These are phyloP conservation scores for Seriola aureovittata DNA, from an alignment of 2,113 vertebrate species.

Conservation along the genomic window DNA sequence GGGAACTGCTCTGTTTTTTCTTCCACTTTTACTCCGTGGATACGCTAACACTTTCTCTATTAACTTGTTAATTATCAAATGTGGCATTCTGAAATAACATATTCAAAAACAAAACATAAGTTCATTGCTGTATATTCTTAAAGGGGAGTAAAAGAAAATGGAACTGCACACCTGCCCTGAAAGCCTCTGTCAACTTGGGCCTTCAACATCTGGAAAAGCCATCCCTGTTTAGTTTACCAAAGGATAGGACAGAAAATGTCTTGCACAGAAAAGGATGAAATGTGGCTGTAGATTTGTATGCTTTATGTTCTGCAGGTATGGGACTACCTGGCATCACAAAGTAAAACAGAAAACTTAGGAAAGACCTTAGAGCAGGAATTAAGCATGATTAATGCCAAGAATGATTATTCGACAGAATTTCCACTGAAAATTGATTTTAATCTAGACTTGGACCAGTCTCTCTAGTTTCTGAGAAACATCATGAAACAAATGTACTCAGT, in stretches of 20 bases:
- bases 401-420: not conserved
- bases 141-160: not conserved
- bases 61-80: conserved; percentile 1
- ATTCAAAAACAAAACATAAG: not conserved
- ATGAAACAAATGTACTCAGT: not conserved
- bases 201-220: conserved; percentile 54
- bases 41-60: not conserved
- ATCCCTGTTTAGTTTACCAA: conserved; percentile 14
- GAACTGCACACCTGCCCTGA: not conserved
- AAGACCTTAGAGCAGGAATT: not conserved
- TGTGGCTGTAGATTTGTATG: conserved; percentile 26
- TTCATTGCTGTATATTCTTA: not conserved
- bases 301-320: conserved; percentile 23
- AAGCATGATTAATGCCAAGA: not conserved
- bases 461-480: not conserved
- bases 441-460: not conserved
- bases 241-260: conserved; percentile 34
- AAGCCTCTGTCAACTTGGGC: conserved; percentile 7
- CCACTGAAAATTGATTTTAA: not conserved
- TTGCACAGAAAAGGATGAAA: conserved; percentile 44
- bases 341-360: not conserved
- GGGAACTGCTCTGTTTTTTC: not conserved
- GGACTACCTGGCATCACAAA: conserved; percentile 21
- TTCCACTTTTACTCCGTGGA: not conserved
- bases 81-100: not conserved